Evolutionary conservation across 1,140 invertebrate species (phyloP), one percentile per base, ranked within the genome.

Genomic region (Grapholita molesta): DNA sequence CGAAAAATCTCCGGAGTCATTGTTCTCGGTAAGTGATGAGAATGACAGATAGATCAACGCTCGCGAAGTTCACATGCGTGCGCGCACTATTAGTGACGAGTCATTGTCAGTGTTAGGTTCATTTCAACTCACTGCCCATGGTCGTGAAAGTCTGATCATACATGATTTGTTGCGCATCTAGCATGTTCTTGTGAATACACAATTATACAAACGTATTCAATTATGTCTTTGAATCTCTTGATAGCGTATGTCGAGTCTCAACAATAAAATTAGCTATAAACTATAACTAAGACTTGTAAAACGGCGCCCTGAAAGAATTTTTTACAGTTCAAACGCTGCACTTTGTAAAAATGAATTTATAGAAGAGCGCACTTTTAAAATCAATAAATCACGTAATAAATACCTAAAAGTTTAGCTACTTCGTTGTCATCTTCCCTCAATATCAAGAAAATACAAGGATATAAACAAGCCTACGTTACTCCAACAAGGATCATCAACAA

Each of bases 21-120:
- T n/a, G n/a, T n/a, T n/a, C 18, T 48, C 3, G n/a, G 6, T 21
- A 48, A 48, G 5, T 48, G 4, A 48, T 21, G 1, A 48, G 15
- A 48, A 48, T 21, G 42, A 48, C 42, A 48, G 42, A 1, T 21
- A 42, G 70, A 71, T 66, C 71, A 70, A 69, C 61, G 70, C 11
- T 67, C 69, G 65, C 64, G 32, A 18, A 28, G 75, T 77, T 75
- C 73, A 70, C 75, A 75, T 67, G 75, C 75, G 73, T 73, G 73
- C 28, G 65, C 70, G 67, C 64, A 61, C 70, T 71, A 72, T 75
- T 79, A 79, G 75, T 70, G 32, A 72, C 72, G 57, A 66, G 25
- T 70, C 66, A 69, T 61, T 61, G 28, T 61, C 55, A 15, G 53
- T 12, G 35, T 48, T 48, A 21, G 42, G 15, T 48, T 48, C 8